A percentile compares a stretch with the other conserved stretches of the same genome.
phyloP scores from a whole-genome alignment of 1,140 invertebrate species.

The Phocides pigmalion region DNA sequence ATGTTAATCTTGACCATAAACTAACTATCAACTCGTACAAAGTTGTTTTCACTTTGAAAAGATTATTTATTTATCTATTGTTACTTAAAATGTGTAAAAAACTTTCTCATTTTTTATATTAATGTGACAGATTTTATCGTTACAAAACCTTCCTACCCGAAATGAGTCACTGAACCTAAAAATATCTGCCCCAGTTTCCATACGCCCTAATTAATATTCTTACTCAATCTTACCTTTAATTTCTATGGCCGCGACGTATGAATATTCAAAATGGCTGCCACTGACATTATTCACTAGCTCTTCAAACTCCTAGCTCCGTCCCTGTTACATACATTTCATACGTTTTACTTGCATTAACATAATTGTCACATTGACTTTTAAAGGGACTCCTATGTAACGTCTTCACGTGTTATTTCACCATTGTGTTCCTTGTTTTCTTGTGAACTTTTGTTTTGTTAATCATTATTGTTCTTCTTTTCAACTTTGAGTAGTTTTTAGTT shows the following conservation, averaged over 20 bases:
- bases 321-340: slow-evolving; percentile 67
- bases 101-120: no score
- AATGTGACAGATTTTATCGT: no score
- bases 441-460: no score
- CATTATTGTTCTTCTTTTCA: no score
- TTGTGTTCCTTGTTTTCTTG: no score
- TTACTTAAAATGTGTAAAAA: no score
- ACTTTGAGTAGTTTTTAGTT: no score
- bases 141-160: background rate
- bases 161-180: background rate
- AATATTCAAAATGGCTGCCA: slow-evolving; percentile 53
- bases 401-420: no score
- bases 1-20: no score
- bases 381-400: slow-evolving; percentile 4
- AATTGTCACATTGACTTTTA: slow-evolving; percentile 53
- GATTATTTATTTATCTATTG: no score
- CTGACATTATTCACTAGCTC: slow-evolving; percentile 46
- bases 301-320: slow-evolving; percentile 33
- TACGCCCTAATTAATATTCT: slow-evolving; percentile 39
- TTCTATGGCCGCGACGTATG: slow-evolving; percentile 45
- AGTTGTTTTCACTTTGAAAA: no score
- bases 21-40: no score
- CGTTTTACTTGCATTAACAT: slow-evolving; percentile 59
- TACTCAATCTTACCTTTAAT: slow-evolving; percentile 45
- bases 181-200: background rate